A percentile compares a stretch with the other conserved stretches of the same genome.
Conservation (phyloP, 1,140 invertebrate species). For the Hyles vespertilio region DNA sequence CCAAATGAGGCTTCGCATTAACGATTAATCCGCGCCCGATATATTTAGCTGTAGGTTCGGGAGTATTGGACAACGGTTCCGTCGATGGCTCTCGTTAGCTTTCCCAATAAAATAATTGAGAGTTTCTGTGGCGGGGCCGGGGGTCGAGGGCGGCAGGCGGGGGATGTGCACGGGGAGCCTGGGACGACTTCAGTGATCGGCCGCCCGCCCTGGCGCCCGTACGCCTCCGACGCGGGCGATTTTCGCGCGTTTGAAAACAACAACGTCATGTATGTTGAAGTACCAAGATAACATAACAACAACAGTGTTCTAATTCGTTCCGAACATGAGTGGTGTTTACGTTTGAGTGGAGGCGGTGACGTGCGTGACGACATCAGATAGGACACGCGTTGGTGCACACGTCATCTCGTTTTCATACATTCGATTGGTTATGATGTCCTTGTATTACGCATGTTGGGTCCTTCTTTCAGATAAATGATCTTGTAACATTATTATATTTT, state of each 20-base stretch:
- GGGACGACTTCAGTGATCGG: conserved; percentile 56
- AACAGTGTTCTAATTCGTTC: conserved; percentile 22
- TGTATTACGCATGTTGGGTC: conserved; percentile 9
- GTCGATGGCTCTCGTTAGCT: conserved; percentile 62
- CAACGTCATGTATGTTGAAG: conserved; percentile 35
- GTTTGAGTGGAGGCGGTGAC: conserved; percentile 1
- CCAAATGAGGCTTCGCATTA: conserved; percentile 2
- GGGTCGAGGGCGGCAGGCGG: conserved; percentile 28
- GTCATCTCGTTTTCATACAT: conserved; percentile 2
- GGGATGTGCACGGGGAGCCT: conserved; percentile 33
- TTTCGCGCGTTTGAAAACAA: conserved; percentile 10
- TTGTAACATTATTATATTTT: too few species aligned
- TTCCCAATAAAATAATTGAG: conserved; percentile 73
- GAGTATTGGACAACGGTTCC: conserved; percentile 40
- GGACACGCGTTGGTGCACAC: too few species aligned
- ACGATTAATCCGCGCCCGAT: background rate
- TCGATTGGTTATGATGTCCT: conserved; percentile 23
- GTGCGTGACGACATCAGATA: too few species aligned
- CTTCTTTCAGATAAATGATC: conserved; percentile 14
- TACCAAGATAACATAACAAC: conserved; percentile 35
- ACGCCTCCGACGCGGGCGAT: conserved; percentile 31
- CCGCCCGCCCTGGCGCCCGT: conserved; percentile 52
- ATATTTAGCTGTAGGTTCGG: conserved; percentile 33
- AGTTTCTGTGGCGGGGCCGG: conserved; percentile 53
- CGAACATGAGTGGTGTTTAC: conserved; percentile 33